These are phyloP conservation scores for Eospalax fontanierii DNA, from an alignment of 2,797 vertebrate genomes.

Conservation along the genomic window DNA sequence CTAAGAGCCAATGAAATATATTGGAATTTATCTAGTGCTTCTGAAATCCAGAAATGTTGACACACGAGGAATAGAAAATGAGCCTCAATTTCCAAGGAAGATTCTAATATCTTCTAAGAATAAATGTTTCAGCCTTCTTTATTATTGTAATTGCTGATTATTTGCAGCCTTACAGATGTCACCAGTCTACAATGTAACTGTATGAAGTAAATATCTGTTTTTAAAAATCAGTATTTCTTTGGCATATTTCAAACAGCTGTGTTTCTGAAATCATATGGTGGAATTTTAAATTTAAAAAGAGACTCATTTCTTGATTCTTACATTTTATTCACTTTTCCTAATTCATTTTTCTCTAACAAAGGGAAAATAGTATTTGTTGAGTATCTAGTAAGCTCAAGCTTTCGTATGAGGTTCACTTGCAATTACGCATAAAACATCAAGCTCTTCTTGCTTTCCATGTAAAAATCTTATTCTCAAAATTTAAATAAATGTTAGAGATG, in stretches of 20 bases:
- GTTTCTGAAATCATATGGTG: constrained; percentile 44
- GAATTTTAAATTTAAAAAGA: constrained; percentile 50
- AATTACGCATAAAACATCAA: not conserved
- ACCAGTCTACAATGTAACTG: not conserved
- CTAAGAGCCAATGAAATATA: constrained; percentile 6
- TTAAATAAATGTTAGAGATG: not conserved
- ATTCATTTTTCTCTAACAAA: not conserved
- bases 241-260: constrained; percentile 64
- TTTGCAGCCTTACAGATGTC: constrained; percentile 69
- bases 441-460: not conserved
- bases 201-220: constrained; percentile 45
- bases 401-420: not conserved
- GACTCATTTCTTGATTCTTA: constrained; percentile 65
- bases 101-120: constrained; percentile 30
- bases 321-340: constrained; percentile 37
- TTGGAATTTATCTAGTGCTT: not conserved
- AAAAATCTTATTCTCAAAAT: constrained; percentile 49
- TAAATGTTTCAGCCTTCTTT: constrained; percentile 45
- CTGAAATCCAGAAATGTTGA: constrained; percentile 10
- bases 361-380: constrained; percentile 19
- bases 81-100: constrained; percentile 1
- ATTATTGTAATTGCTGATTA: constrained; percentile 44
- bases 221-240: constrained; percentile 70
- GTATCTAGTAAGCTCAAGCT: not conserved
- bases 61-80: constrained; percentile 29